Evolutionary conservation across 1,140 invertebrate species (phyloP).

Genomic region (Melitaea cinxia): DNA sequence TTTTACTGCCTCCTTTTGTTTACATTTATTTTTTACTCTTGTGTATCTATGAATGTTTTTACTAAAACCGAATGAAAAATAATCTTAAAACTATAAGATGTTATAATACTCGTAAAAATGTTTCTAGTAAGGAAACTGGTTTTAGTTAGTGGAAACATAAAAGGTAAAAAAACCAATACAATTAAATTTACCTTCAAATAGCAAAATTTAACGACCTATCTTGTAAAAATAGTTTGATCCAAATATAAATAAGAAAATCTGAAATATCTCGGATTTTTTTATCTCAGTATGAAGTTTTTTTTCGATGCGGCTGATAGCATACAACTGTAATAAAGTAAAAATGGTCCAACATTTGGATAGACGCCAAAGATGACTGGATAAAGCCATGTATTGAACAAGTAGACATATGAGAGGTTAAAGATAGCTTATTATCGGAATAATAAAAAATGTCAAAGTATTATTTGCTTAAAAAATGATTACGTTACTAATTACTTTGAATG

Average conservation of each 20-base stretch:
- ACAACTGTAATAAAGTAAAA: slow-evolving; percentile 26
- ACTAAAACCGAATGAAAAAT: no score
- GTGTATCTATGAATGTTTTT: no score
- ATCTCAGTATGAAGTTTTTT: not conserved
- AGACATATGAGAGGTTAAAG: slow-evolving; percentile 17
- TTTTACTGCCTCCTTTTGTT: no score
- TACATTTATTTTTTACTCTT: no score
- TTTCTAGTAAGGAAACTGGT: no score
- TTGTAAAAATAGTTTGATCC: no score
- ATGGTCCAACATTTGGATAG: slow-evolving; percentile 27
- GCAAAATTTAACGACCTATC: no score
- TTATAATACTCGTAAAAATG: no score
- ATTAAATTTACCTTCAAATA: no score
- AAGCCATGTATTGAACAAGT: slow-evolving; percentile 23
- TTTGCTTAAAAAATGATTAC: not conserved
- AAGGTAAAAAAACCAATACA: no score
- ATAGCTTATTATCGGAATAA: slow-evolving; percentile 17
- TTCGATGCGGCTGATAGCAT: slow-evolving; percentile 11
- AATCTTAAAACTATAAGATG: no score
- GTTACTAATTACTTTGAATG: not conserved
- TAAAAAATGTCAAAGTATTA: not conserved
- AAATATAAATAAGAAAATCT: not conserved
- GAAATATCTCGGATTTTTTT: slow-evolving; percentile 2
- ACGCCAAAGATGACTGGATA: slow-evolving; percentile 22
- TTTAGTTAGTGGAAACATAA: no score